These are phyloP conservation scores for Hycleus phaleratus DNA, from an alignment of 1,140 invertebrate species.

Conservation along the genomic window DNA sequence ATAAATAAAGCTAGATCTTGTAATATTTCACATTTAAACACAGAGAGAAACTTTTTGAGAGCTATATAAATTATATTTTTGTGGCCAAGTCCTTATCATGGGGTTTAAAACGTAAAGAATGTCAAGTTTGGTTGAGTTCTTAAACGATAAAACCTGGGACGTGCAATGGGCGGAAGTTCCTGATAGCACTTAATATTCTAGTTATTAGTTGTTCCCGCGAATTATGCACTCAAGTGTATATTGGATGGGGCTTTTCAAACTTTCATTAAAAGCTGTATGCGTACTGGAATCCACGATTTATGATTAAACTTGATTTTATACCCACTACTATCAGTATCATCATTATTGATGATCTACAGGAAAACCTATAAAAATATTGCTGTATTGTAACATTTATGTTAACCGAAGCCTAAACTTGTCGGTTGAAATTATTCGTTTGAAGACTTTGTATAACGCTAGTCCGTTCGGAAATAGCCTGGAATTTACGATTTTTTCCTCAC, in stretches of 20 bases:
- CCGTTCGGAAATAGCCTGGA: too few relatives aligned
- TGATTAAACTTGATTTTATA: background rate
- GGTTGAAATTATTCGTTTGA: too few relatives aligned
- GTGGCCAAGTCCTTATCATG: constrained; percentile 6
- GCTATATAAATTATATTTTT: constrained; percentile 15
- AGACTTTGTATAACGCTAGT: too few relatives aligned
- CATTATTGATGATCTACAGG: too few relatives aligned
- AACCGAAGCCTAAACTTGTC: too few relatives aligned
- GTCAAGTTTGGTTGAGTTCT: constrained; percentile 14
- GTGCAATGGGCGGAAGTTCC: constrained; percentile 27
- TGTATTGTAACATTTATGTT: too few relatives aligned
- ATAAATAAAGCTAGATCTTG: too few relatives aligned
- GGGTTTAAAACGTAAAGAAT: constrained; percentile 9
- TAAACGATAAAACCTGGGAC: constrained; percentile 18
- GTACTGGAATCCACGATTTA: constrained; percentile 8
- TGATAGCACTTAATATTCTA: constrained; percentile 32
- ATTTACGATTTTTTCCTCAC: too few relatives aligned
- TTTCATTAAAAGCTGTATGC: constrained; percentile 14
- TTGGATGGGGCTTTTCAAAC: constrained; percentile 13
- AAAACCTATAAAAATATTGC: too few relatives aligned
- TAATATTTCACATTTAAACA: background rate
- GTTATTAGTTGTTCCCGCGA: constrained; percentile 27
- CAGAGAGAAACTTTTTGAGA: background rate
- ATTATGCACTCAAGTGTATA: constrained; percentile 28
- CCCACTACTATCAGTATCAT: too few relatives aligned